phyloP scores from a whole-genome alignment of 2,888 invertebrate species.

The Drepanosiphum platanoidis region DNA sequence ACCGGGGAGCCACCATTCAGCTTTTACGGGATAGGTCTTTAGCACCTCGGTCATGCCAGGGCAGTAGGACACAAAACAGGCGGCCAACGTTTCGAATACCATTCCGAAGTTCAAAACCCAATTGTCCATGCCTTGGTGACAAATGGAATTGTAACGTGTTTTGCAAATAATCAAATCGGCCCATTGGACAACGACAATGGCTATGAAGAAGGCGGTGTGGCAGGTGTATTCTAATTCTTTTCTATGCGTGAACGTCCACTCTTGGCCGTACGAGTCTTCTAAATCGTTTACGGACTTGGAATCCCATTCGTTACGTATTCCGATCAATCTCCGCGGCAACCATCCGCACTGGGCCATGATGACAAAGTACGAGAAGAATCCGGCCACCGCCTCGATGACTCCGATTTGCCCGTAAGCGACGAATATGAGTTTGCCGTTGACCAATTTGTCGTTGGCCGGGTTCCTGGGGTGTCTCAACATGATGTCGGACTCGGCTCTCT shows the following conservation, averaged over 20 bases:
- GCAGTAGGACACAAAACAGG: constrained; percentile 75
- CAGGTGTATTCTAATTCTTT: constrained; percentile 78
- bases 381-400: constrained; percentile 83
- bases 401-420: constrained; percentile 89
- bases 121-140: constrained; percentile 80
- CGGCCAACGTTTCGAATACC: constrained; percentile 74
- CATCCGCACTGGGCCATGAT: constrained; percentile 85
- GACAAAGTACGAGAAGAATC: constrained; percentile 82
- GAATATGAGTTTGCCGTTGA: constrained; percentile 74
- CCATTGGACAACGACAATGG: constrained; percentile 81
- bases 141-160: constrained; percentile 77
- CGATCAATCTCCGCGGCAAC: constrained; percentile 74
- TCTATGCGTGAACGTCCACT: constrained; percentile 78
- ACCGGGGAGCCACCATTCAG: constrained; percentile 78
- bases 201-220: constrained; percentile 82
- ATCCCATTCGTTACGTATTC: constrained; percentile 80
- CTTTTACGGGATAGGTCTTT: constrained; percentile 76
- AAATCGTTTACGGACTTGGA: constrained; percentile 72
- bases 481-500: constrained; percentile 79
- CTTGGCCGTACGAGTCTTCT: constrained; percentile 79
- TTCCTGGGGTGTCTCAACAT: constrained; percentile 73
- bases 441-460: constrained; percentile 70
- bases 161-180: constrained; percentile 83
- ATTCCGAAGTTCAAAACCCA: constrained; percentile 74
- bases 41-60: constrained; percentile 77